Conservation (phyloP, 2,797 vertebrate genomes). For the Tarsius wallacei region DNA sequence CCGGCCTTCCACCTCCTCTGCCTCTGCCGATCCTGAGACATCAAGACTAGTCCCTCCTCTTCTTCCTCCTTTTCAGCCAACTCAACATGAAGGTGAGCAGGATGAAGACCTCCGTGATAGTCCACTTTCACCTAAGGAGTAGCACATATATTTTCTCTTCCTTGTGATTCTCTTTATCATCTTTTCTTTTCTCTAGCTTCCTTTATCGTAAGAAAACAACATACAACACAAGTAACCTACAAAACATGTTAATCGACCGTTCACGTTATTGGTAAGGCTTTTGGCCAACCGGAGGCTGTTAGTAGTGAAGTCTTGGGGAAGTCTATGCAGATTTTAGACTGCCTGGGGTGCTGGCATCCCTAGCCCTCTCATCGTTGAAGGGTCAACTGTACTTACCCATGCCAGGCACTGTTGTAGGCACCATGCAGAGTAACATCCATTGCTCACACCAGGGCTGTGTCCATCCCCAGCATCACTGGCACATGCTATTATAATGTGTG, state of each 20-base stretch:
- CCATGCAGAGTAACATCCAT: fast-evolving
- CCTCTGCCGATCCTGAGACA: background rate
- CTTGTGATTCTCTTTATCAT: background rate
- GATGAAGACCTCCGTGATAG: background rate
- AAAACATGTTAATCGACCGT: background rate
- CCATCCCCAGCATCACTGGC: no score
- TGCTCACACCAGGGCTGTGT: fast-evolving
- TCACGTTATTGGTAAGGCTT: background rate
- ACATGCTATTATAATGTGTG: fast-evolving
- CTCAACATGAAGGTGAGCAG: background rate
- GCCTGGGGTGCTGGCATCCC: background rate
- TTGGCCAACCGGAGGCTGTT: background rate
- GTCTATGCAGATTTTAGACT: background rate
- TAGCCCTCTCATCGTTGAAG: background rate
- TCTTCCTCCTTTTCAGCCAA: background rate
- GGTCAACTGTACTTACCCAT: background rate
- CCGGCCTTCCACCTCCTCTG: background rate
- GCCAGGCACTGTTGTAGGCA: fast-evolving
- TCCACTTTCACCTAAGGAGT: background rate
- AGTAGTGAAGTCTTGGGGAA: background rate
- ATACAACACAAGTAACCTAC: background rate
- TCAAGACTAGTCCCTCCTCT: background rate
- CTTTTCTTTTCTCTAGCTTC: background rate
- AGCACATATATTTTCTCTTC: background rate
- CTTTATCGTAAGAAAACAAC: background rate